These are phyloP conservation scores for Empis livida DNA, from an alignment of 2,888 invertebrate genomes.

Conservation along the genomic window DNA sequence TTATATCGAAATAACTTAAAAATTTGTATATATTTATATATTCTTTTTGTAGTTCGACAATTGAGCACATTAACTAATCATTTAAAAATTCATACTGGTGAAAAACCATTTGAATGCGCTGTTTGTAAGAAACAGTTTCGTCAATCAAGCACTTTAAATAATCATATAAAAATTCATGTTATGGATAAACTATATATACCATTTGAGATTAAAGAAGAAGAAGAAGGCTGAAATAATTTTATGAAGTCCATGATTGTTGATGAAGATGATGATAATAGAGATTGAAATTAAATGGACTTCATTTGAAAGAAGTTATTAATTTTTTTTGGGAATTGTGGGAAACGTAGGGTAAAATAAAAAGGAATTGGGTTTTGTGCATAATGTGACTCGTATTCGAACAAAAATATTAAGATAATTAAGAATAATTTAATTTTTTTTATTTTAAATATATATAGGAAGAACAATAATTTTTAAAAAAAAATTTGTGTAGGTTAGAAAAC, in stretches of 20 bases:
- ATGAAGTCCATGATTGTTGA: background rate
- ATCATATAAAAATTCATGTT: constrained; percentile 37
- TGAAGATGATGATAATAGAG: no score
- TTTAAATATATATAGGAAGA: no score
- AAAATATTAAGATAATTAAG: no score
- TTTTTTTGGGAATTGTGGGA: no score
- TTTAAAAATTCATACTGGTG: constrained; percentile 36
- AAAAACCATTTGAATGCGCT: constrained; percentile 36
- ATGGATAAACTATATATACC: constrained; percentile 37
- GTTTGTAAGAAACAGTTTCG: constrained; percentile 38
- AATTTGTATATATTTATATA: background rate
- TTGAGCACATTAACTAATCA: constrained; percentile 36
- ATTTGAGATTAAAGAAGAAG: constrained; percentile 35
- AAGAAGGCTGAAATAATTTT: constrained; percentile 27
- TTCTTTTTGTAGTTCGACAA: constrained; percentile 28
- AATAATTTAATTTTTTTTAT: no score
- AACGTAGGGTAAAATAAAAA: no score
- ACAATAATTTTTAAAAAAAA: no score
- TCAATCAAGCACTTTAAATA: constrained; percentile 36
- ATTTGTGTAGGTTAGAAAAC: no score
- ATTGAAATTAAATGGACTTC: no score
- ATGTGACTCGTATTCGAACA: no score
- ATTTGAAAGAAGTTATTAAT: no score
- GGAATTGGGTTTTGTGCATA: no score
- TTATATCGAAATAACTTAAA: background rate